Evolutionary conservation across 2,797 vertebrate species (phyloP), one percentile per base, ranked within the genome.

Genomic region (Peromyscus nudipes): DNA sequence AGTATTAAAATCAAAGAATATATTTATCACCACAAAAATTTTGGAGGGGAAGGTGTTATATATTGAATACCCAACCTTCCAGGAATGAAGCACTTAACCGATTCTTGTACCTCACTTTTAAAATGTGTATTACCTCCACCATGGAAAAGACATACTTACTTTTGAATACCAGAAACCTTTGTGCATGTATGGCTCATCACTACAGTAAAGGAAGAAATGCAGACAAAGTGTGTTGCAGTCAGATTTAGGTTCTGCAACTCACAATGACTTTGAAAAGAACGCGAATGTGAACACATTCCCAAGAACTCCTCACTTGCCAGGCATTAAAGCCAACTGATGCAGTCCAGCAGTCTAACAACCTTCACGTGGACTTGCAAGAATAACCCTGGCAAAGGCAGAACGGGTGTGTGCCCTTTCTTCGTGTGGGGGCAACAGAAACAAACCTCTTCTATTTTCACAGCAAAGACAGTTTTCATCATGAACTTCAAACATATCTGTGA

Each of bases 141-240:
- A 29, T 12, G 34, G 37, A 93, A 97, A 95, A 40, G 46, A 94
- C 34, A 96, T 79, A 0, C 67, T 92, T 93, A 17, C 25, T 89
- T 94, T 96, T 91, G 43, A 69, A 91, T 94, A 95, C 65, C n/a
- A 71, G 93, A 96, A 95, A 88, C 1, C 13, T 85, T 67, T 91
- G 76, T 71, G 55, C 55, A 84, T 93, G 64, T 94, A 97, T 57
- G 40, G 67, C 94, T 92, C 92, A 85, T 16, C 84, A 43, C n/a
- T 75, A 93, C 60, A 34, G 1, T 52, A 46, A 91, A 65, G 79
- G 31, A 83, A 95, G 57, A 75, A 62, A 92, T 37, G 73, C 14
- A 95, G 73, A 71, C 92, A 94, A 96, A 82, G 11, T 81, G 83
- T n/a, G 5, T 69, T 64, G 9, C 71, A 67, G 37, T 29, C 29